Evolutionary conservation across 1,140 invertebrate genomes (phyloP).

Genomic region (Cyclargus thomasi): DNA sequence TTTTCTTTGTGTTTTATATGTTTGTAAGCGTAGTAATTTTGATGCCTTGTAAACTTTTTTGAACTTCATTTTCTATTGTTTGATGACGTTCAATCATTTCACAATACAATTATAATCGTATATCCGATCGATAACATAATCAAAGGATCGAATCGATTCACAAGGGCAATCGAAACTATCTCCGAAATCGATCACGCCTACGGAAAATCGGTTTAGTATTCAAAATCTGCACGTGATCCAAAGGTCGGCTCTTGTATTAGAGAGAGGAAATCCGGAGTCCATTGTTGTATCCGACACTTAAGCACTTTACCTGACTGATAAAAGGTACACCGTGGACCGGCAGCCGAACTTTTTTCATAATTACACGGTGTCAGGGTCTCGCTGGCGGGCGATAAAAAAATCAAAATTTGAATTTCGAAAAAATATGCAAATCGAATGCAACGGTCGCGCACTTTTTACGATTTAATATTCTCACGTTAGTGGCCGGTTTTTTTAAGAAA

Average conservation of each 20-base stretch:
- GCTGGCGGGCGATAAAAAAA: conserved; percentile 32
- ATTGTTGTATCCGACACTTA: conserved; percentile 63
- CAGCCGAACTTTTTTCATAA: conserved; percentile 60
- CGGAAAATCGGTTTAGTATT: conserved; percentile 60
- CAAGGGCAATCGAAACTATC: conserved; percentile 55
- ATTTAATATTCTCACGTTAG: conserved; percentile 73
- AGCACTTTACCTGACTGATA: conserved; percentile 70
- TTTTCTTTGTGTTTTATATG: not conserved
- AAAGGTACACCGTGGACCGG: conserved; percentile 41
- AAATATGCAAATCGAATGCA: conserved; percentile 63
- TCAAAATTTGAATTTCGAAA: conserved; percentile 40
- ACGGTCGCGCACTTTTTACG: conserved; percentile 41
- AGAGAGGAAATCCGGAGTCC: conserved; percentile 69
- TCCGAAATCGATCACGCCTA: conserved; percentile 71
- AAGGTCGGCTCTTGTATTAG: conserved; percentile 64
- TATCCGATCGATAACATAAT: conserved; percentile 19
- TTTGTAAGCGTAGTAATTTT: not conserved
- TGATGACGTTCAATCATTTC: not conserved
- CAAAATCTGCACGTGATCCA: conserved; percentile 69
- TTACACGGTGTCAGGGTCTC: conserved; percentile 57
- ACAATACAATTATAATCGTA: not conserved
- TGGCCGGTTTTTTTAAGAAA: conserved; percentile 48
- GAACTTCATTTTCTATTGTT: too few relatives aligned
- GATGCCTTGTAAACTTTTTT: too few relatives aligned
- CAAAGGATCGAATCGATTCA: conserved; percentile 40